phyloP scores from a whole-genome alignment of 1,140 invertebrate genomes.

The Rhynchophorus ferrugineus region DNA sequence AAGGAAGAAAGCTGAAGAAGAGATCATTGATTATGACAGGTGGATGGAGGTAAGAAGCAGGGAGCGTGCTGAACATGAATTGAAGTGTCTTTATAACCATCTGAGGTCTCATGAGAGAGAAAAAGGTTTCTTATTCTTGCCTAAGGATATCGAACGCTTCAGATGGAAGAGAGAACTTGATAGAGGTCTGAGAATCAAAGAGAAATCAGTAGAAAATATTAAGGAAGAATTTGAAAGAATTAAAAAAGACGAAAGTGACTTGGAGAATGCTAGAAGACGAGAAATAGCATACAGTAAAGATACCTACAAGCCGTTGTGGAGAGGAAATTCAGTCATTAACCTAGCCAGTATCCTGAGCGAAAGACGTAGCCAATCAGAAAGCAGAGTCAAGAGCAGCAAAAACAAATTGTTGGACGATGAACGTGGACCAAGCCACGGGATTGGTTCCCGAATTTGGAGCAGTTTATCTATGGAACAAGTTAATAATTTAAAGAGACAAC shows the following conservation, averaged over 20 bases:
- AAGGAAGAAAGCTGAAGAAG: conserved; percentile 61
- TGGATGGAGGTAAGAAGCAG: conserved; percentile 75
- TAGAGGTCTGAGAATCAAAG: conserved; percentile 68
- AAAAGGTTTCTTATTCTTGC: conserved; percentile 74
- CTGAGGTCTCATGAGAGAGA: conserved; percentile 71
- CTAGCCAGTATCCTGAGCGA: conserved; percentile 59
- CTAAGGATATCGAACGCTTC: conserved; percentile 60
- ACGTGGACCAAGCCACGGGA: conserved; percentile 47
- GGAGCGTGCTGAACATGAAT: conserved; percentile 73
- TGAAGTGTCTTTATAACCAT: conserved; percentile 69
- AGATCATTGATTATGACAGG: conserved; percentile 78
- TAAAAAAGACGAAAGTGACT: conserved; percentile 41
- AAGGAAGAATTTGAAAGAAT: conserved; percentile 59
- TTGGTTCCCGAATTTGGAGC: conserved; percentile 71
- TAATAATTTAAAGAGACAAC: conserved; percentile 68
- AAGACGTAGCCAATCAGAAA: conserved; percentile 40
- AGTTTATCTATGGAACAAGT: conserved; percentile 80
- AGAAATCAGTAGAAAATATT: conserved; percentile 81
- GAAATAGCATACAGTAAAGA: conserved; percentile 53
- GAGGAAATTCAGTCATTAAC: conserved; percentile 71
- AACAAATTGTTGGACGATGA: conserved; percentile 28
- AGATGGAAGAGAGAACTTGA: conserved; percentile 63
- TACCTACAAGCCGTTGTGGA: conserved; percentile 72
- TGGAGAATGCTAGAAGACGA: conserved; percentile 39
- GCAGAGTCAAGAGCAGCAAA: conserved; percentile 23